Conservation (phyloP, 2,113 vertebrate genomes). For the Corynorhinus townsendii region DNA sequence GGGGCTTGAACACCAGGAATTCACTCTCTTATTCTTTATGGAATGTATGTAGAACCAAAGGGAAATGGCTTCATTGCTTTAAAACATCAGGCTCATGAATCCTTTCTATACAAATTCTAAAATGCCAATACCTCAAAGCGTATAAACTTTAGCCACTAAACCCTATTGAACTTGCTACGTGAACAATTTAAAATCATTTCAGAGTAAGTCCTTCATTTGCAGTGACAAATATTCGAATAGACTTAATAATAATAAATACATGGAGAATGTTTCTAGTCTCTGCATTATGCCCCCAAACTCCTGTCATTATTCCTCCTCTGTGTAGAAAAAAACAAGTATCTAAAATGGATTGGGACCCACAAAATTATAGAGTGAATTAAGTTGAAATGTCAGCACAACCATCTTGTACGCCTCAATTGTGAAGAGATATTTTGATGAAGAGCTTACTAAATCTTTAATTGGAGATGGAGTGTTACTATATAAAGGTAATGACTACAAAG, state of each 20-base stretch:
- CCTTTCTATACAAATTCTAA: constrained; percentile 6
- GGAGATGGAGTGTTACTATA: constrained; percentile 38
- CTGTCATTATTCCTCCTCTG: neutral
- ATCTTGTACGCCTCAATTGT: neutral
- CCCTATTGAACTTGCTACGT: neutral
- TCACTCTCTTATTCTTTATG: neutral
- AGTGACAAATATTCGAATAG: neutral
- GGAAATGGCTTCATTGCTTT: constrained; percentile 21
- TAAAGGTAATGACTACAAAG: constrained; percentile 26
- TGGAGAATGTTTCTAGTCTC: neutral
- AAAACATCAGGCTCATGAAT: neutral
- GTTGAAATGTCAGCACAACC: constrained; percentile 36
- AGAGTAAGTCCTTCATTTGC: neutral
- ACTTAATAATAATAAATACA: constrained; percentile 18
- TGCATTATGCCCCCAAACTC: neutral
- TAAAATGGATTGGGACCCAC: neutral
- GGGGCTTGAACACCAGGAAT: neutral
- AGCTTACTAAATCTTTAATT: constrained; percentile 57
- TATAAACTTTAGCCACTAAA: neutral
- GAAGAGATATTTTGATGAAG: constrained; percentile 45
- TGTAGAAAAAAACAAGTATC: neutral
- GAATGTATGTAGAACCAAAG: neutral
- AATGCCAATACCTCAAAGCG: neutral
- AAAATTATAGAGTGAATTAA: constrained; percentile 24
- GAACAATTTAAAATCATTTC: neutral